Conservation (phyloP, 2,888 invertebrate species). For the Acanthosoma haemorrhoidale region DNA sequence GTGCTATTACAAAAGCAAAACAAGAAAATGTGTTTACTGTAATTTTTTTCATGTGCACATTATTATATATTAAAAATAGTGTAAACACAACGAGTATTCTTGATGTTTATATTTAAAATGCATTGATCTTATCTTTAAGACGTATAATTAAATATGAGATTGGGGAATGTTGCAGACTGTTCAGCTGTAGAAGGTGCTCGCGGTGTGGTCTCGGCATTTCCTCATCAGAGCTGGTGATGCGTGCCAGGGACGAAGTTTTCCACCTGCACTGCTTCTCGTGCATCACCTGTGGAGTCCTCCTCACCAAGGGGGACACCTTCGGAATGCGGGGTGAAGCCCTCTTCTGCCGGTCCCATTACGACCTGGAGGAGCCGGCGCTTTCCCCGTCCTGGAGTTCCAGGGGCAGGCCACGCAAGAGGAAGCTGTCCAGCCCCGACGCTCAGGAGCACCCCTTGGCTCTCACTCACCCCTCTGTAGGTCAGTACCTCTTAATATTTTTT, state of each 20-base stretch:
- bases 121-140: too few relatives aligned
- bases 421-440: conserved; percentile 47
- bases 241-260: conserved; percentile 79
- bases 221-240: conserved; percentile 84
- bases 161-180: conserved; percentile 71
- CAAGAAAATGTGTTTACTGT: too few relatives aligned
- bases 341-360: conserved; percentile 63
- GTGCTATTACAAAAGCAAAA: too few relatives aligned
- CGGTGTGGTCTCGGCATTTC: conserved; percentile 80
- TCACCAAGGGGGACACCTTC: conserved; percentile 86
- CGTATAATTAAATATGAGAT: too few relatives aligned
- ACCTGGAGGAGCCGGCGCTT: conserved; percentile 47
- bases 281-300: conserved; percentile 70
- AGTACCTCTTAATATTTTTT: too few relatives aligned
- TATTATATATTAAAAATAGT: too few relatives aligned
- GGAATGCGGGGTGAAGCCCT: conserved; percentile 70
- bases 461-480: conserved; percentile 36
- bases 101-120: too few relatives aligned
- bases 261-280: conserved; percentile 88
- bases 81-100: too few relatives aligned
- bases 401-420: conserved; percentile 74
- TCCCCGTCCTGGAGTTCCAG: conserved; percentile 59
- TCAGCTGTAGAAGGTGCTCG: conserved; percentile 78
- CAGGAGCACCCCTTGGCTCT: conserved; percentile 33
- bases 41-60: too few relatives aligned